A percentile compares a stretch with the other conserved stretches of the same genome.
Evolutionary conservation across 2,113 vertebrate genomes (phyloP).

Genomic region (Myanophis thanlyinensis): DNA sequence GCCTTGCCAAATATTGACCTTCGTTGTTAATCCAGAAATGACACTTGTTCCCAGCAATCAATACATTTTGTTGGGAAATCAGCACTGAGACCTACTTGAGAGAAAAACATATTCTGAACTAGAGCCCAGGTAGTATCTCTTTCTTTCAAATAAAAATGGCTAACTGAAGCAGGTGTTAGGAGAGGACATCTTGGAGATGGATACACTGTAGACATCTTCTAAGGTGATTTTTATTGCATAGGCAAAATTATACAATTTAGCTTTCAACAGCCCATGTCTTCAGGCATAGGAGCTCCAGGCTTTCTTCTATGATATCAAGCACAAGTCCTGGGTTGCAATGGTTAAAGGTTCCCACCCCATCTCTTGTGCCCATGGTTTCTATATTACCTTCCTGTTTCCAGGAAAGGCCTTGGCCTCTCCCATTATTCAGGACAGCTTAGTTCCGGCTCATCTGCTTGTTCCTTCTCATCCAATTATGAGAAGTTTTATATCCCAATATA

Average conservation of each 20-base stretch:
- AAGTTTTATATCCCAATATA: neutral
- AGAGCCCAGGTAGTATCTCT: neutral
- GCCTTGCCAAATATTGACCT: neutral
- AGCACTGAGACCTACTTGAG: neutral
- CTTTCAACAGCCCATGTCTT: neutral
- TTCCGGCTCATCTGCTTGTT: neutral
- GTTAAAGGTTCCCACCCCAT: neutral
- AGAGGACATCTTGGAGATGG: neutral
- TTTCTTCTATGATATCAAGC: too few relatives aligned
- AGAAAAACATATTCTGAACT: neutral
- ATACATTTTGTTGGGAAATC: neutral
- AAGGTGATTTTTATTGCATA: neutral
- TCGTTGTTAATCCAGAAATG: neutral
- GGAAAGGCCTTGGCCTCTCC: neutral
- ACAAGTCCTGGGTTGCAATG: neutral
- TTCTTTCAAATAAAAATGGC: neutral
- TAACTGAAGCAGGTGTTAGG: neutral
- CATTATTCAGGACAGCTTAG: neutral
- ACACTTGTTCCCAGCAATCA: neutral
- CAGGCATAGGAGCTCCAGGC: neutral
- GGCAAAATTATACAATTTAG: neutral
- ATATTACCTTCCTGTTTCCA: neutral
- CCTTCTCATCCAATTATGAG: neutral
- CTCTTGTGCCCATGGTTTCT: neutral
- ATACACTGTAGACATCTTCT: neutral